Base-by-base conservation (phyloP, 2,888 invertebrate species). In the Gymnosoma rotundatum region DNA sequence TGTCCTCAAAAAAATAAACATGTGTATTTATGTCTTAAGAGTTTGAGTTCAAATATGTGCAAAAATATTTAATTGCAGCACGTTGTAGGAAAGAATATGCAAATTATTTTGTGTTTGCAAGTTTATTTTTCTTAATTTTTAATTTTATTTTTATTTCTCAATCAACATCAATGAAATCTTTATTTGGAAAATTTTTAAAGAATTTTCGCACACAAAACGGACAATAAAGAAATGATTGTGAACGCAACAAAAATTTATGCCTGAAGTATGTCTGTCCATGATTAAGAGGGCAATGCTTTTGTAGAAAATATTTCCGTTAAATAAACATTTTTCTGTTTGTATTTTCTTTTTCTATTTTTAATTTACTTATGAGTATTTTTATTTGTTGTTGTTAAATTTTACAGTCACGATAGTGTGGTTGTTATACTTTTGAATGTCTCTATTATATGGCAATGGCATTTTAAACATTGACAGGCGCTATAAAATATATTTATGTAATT, bases 91-190 rank as follows among this genome's bases (percentile, higher is more conserved):
- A 67, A 54, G 45, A 54, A 18, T 52, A 38, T 38, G 20, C 20
- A 61, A 67, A 66, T 63, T 70, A 66, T 78, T 78, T 56, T 66
- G 10, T 38, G 8, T 54, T 45, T 42, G 42, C 42, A 42, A 42
- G 25, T 25, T 25, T 25, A 25, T 2, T 25, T 25, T 25, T 25
- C 1, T 25, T 25, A 25, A 2, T 25, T 25, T 4, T 25, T 25
- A 1, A 25, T 25, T 25, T 25, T 25, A 25, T 25, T 42, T 66
- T 74, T 42, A 18, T 78, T 64, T 69, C 52, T 69, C 42, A 58
- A 48, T 66, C 64, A 64, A n/a, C 50, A 76, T 83, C 66, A 80
- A 83, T 76, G 80, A 76, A 80, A 78, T 79, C 60, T 79, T 70
- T 75, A 83, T 84, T 63, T 75, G 78, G 80, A 84, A 32, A 7